Evolutionary conservation across 2,797 vertebrate genomes (phyloP), one percentile per base, ranked within the genome.

Genomic region (Rhinogobio ventralis): DNA sequence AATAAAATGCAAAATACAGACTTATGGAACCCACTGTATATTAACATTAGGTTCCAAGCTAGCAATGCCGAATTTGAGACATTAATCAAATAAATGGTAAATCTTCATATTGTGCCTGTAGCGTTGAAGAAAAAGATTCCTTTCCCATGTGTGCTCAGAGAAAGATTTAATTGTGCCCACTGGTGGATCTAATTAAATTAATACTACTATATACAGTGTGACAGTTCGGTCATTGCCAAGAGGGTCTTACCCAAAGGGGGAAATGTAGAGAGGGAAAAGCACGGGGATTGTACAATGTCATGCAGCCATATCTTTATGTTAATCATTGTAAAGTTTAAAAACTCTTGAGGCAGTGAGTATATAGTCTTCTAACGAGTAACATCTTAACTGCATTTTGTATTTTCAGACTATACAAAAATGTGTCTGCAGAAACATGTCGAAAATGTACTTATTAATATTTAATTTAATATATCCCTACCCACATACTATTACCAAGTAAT

Each of bases 401-500:
- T 46, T 64, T 83, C 53, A 55, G 75, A 71, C 82, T 76, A 64
- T 68, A 67, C 66, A 73, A 64, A 85, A 87, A 86, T 33, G 46
- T 53, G 90, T 90, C 76, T 85, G 60, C 53, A 87, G 79, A 86
- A 87, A 89, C 90, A 92, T 92, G 89, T 81, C 19, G 76, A 75
- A 88, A 88, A 74, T 89, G 79, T 85, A 49, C 19, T 86, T 91
- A 85, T 85, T 87, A 90, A 90, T 89, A 74, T 87, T 81, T 87
- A 82, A 91, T 90, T 88, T 88, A 92, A 89, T 90, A 75, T 91
- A 84, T 90, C 85, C 79, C 88, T 90, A 62, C 77, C 80, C 89
- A 91, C 90, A 94, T 92, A 93, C 84, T 91, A 92, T 92, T 93
- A 92, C 83, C 87, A 81, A 73, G 87, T 88, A 90, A 77, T 68